Evolutionary conservation across 2,888 invertebrate genomes (phyloP).

Genomic region (Tiliacea citrago): DNA sequence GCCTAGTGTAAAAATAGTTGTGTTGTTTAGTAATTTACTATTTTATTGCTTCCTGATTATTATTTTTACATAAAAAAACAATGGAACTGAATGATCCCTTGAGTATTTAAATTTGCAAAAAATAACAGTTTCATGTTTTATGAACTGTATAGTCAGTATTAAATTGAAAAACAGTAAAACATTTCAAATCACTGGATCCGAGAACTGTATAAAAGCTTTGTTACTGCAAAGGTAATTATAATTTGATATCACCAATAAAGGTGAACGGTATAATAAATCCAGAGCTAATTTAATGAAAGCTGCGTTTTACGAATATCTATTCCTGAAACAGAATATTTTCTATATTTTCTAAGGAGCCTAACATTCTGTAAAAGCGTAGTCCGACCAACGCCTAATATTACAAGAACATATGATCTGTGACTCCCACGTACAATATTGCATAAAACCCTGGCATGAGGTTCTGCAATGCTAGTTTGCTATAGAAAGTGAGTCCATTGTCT

Average conservation of each 20-base stretch:
- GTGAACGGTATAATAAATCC: background rate
- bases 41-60: too few relatives aligned
- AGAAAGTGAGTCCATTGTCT: background rate
- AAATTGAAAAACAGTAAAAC: background rate
- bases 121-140: background rate
- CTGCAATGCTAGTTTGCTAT: background rate
- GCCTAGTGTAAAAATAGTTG: too few relatives aligned
- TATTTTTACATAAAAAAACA: too few relatives aligned
- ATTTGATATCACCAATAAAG: background rate
- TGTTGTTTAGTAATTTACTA: too few relatives aligned
- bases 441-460: background rate
- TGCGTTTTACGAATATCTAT: constrained; percentile 26
- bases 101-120: background rate
- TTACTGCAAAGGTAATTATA: background rate
- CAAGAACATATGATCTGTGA: background rate
- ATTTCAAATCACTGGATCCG: background rate
- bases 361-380: background rate
- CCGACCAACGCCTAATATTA: background rate
- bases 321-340: too few relatives aligned
- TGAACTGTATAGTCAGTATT: background rate
- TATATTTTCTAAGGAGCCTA: too few relatives aligned
- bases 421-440: background rate
- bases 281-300: background rate
- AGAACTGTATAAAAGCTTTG: constrained; percentile 1
- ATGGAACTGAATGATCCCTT: background rate